phyloP scores from a whole-genome alignment of 2,797 vertebrate genomes.

The Chiroxiphia lanceolata region DNA sequence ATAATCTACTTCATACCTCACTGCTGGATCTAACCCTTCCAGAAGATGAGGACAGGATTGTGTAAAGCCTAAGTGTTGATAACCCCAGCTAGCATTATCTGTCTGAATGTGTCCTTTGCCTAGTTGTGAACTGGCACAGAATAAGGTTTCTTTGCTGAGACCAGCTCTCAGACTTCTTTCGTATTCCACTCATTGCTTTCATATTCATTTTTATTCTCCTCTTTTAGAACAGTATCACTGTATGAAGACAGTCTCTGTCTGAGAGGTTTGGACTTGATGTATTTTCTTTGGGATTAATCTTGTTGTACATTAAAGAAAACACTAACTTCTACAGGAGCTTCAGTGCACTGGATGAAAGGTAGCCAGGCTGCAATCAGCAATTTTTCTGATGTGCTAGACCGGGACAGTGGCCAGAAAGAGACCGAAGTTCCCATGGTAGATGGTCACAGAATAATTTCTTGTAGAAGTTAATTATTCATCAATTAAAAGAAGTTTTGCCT shows the following conservation, averaged over 20 bases:
- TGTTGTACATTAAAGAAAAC: neutral
- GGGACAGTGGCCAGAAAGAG: neutral
- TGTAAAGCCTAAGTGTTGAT: neutral
- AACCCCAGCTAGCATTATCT: neutral
- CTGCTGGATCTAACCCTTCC: neutral
- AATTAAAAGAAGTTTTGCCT: neutral
- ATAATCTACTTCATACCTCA: neutral
- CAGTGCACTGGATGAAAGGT: neutral
- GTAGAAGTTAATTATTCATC: neutral
- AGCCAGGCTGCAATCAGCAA: neutral
- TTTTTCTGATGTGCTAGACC: neutral
- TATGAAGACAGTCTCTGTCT: neutral
- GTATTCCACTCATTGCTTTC: neutral
- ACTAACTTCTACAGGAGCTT: neutral
- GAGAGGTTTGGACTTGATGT: neutral
- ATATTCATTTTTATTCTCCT: neutral
- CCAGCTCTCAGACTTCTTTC: neutral
- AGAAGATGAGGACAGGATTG: neutral
- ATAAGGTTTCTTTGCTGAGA: neutral
- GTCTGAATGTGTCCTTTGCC: neutral
- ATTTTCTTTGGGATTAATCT: neutral
- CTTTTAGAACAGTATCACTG: neutral
- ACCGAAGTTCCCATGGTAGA: neutral
- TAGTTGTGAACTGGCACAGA: neutral
- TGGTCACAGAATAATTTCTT: neutral